Percentiles rank a stretch among this genome's conserved stretches.
Conservation (phyloP, 1,140 invertebrate species). For the Pectinophora gossypiella region DNA sequence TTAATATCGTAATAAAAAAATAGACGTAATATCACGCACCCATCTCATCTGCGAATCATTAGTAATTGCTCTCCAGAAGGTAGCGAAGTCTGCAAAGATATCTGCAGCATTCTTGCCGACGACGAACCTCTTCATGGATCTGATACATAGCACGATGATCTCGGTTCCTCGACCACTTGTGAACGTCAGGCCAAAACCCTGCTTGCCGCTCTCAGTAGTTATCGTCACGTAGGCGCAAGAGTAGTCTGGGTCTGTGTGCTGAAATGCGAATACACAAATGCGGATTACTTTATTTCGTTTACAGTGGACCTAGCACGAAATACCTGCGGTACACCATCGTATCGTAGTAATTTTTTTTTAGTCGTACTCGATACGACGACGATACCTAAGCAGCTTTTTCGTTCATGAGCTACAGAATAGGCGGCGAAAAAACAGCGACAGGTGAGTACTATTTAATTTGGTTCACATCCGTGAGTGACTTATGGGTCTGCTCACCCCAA, state of each 20-base stretch:
- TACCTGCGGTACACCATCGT: too few relatives aligned
- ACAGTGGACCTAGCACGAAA: too few relatives aligned
- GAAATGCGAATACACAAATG: slow-evolving; percentile 39
- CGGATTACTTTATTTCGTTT: too few relatives aligned
- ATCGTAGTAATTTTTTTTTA: too few relatives aligned
- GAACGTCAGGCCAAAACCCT: slow-evolving; percentile 90
- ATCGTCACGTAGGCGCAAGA: slow-evolving; percentile 92
- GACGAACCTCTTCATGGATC: slow-evolving; percentile 81
- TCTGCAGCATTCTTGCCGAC: slow-evolving; percentile 78
- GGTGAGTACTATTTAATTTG: too few relatives aligned
- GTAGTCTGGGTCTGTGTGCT: slow-evolving; percentile 93
- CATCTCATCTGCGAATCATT: slow-evolving; percentile 94
- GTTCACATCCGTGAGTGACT: too few relatives aligned
- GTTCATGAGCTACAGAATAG: too few relatives aligned
- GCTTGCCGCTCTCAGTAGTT: slow-evolving; percentile 77
- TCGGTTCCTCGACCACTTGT: slow-evolving; percentile 89
- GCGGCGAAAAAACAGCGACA: too few relatives aligned
- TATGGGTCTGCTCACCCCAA: too few relatives aligned
- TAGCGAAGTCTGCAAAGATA: slow-evolving; percentile 86
- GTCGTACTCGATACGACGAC: too few relatives aligned
- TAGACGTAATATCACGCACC: slow-evolving; percentile 78
- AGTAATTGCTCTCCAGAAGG: slow-evolving; percentile 88
- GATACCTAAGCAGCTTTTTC: too few relatives aligned
- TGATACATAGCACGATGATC: slow-evolving; percentile 86
- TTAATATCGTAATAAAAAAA: neutral